A percentile compares a stretch with the other conserved stretches of the same genome.
These are phyloP conservation scores for Bos indicus DNA, from an alignment of 2,113 vertebrate species.

Conservation along the genomic window DNA sequence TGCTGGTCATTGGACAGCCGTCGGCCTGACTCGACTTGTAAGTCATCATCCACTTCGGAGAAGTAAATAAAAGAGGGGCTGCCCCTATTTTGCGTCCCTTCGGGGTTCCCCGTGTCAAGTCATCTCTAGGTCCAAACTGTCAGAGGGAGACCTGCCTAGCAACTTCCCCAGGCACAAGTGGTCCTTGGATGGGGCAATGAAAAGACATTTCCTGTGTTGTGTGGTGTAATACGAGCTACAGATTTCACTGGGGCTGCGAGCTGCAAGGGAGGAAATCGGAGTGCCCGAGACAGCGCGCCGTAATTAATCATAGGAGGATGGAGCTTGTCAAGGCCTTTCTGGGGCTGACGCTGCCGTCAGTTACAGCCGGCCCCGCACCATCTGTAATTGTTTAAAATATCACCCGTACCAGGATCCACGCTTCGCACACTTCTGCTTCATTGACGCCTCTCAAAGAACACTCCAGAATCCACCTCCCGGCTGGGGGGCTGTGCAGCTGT, in stretches of 20 bases:
- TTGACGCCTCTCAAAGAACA: slow-evolving; percentile 72
- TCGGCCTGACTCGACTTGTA: not conserved
- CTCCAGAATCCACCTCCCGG: slow-evolving; percentile 46
- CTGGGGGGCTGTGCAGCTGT: slow-evolving; percentile 46
- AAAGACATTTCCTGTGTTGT: slow-evolving; percentile 83
- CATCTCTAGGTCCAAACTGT: slow-evolving; percentile 47
- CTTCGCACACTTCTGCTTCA: slow-evolving; percentile 80
- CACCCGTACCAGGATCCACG: slow-evolving; percentile 76
- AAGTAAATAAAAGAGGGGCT: not conserved
- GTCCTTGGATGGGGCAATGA: slow-evolving; percentile 74
- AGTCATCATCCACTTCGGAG: not conserved
- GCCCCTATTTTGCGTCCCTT: not conserved
- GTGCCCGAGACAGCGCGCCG: slow-evolving; percentile 83
- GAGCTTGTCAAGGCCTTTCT: slow-evolving; percentile 93
- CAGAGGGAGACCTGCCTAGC: slow-evolving; percentile 69
- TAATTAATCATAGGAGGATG: slow-evolving; percentile 96
- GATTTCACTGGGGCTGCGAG: slow-evolving; percentile 82
- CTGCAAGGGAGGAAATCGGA: slow-evolving; percentile 91
- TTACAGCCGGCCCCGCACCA: slow-evolving; percentile 85
- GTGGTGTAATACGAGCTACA: slow-evolving; percentile 84
- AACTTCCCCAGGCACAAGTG: slow-evolving; percentile 73
- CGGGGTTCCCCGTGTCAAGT: slow-evolving; percentile 4
- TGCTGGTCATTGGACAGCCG: not conserved
- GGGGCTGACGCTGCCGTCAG: slow-evolving; percentile 91
- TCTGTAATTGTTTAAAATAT: slow-evolving; percentile 95